A percentile compares a stretch with the other conserved stretches of the same genome.
Conservation (phyloP, 2,113 vertebrate species). For the Dicaeum eximium region DNA sequence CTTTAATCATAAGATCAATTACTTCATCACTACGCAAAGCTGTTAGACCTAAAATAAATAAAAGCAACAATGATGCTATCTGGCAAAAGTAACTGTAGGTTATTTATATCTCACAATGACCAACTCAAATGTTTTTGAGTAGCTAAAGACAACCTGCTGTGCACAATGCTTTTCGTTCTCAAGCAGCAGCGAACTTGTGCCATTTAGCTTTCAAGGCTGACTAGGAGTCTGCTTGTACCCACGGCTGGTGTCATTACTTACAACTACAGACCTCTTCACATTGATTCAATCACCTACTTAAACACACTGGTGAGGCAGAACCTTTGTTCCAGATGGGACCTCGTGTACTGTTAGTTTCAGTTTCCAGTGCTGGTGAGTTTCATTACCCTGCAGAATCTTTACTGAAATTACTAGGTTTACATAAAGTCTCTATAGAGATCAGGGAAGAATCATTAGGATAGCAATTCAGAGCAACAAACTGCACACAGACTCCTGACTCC, state of each 20-base stretch:
- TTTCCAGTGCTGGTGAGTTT: background rate
- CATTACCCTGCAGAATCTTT: background rate
- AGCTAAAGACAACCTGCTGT: background rate
- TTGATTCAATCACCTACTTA: background rate
- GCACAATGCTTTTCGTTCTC: background rate
- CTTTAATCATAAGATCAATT: conserved; percentile 98
- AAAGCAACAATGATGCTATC: background rate
- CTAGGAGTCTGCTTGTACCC: background rate
- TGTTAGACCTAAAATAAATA: conserved; percentile 83
- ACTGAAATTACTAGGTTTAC: background rate
- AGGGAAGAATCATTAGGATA: background rate
- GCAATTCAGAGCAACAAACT: background rate
- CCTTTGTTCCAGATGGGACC: background rate
- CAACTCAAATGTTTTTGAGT: background rate
- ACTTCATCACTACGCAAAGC: conserved; percentile 97
- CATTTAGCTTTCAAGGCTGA: background rate
- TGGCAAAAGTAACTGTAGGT: background rate
- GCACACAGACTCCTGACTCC: background rate
- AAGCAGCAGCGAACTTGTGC: background rate
- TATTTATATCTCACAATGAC: background rate
- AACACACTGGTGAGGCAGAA: background rate
- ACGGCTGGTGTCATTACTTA: background rate
- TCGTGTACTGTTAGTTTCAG: background rate
- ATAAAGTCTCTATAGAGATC: background rate
- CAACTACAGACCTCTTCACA: background rate